These are phyloP conservation scores for Synergus laeviventris DNA, from an alignment of 2,888 invertebrate genomes.

Conservation along the genomic window DNA sequence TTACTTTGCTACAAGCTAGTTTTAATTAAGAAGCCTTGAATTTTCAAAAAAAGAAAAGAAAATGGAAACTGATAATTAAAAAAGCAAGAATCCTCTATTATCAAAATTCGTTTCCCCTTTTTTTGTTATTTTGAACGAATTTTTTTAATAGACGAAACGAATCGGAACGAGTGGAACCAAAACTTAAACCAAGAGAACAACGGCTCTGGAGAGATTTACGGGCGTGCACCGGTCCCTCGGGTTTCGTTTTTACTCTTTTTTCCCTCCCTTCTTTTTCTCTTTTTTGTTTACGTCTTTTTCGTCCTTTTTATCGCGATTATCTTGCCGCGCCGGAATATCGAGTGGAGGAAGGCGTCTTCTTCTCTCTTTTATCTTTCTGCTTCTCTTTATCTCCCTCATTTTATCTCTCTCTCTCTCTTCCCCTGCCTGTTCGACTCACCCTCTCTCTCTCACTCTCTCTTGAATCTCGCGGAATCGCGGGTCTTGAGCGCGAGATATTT, in stretches of 20 bases:
- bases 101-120: background rate
- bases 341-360: conserved; percentile 23
- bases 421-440: background rate
- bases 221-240: conserved; percentile 66
- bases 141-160: conserved; percentile 19
- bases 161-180: background rate
- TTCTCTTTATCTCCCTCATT: conserved; percentile 37
- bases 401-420: conserved; percentile 46
- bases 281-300: conserved; percentile 37
- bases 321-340: conserved; percentile 40
- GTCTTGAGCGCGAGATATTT: conserved; percentile 17
- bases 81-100: background rate
- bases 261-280: conserved; percentile 20
- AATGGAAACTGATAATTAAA: background rate
- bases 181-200: conserved; percentile 44
- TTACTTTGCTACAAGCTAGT: too few species aligned
- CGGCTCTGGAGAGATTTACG: conserved; percentile 68
- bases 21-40: background rate
- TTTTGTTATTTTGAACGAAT: background rate
- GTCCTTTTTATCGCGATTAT: conserved; percentile 41
- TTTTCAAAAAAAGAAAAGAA: background rate
- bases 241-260: conserved; percentile 46
- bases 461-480: conserved; percentile 34
- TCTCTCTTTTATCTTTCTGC: conserved; percentile 17
- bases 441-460: conserved; percentile 7